Base-by-base conservation (phyloP, 2,797 vertebrate genomes). In the Malacoctenus gilli region DNA sequence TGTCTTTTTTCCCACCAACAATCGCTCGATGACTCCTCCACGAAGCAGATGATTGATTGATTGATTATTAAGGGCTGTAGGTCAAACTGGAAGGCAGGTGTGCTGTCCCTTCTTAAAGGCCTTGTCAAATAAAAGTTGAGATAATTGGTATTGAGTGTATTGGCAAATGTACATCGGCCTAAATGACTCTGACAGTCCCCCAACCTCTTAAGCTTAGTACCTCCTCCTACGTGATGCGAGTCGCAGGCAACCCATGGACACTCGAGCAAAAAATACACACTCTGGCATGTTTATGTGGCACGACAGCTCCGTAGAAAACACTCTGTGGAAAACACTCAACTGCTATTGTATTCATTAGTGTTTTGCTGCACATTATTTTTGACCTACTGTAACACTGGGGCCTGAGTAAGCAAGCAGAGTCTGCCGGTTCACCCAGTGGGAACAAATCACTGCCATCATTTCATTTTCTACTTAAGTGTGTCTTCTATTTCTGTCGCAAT, bases 191-290 rank as follows among this genome's bases (percentile, higher is more conserved):
- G 41, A 39, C 49, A 42, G 41, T 23, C 30, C 20, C 41, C 48
- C 58, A 42, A 58, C 72, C 44, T 63, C 18, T 42, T 39, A 43
- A 48, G 55, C 61, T 44, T 15, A 15, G 14, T 11, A 32, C 16
- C 44, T 41, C 16, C 43, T 42, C 68, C 61, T 18, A 47, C 42
- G 7, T 40, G 50, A 39, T 8, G 20, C 34, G 7, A 44, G 34
- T 50, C 38, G 40, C 25, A 32, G 4, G 2, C 51, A 53, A 47
- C 59, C 43, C 53, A 69, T 47, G 22, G 43, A 2, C 57, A 69
- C 54, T 59, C 15, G 21, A 59, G 40, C n/a, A 21, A 35, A 49
- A 54, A 51, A 59, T 31, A 40, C 20, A 56, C n/a, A 52, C 46
- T 43, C 25, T 47, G 22, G 25, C 46, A 18, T 53, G 57, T 48